Evolutionary conservation across 2,888 invertebrate species (phyloP).

Genomic region (Meiosimyza decipiens): DNA sequence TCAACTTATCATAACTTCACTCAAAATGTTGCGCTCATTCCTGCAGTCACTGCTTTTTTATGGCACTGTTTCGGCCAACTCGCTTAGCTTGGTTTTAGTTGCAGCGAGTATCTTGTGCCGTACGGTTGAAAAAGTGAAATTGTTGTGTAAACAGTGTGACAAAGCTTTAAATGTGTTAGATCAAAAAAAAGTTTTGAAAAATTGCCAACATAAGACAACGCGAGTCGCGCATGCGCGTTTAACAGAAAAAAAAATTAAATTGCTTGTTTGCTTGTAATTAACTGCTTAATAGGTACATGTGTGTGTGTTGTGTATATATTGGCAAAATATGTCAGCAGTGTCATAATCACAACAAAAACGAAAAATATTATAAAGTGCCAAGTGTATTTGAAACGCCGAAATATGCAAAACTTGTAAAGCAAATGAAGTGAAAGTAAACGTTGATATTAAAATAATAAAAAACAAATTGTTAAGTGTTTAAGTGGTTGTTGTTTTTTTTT

Average conservation of each 20-base stretch:
- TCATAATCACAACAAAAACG: slow-evolving; percentile 23
- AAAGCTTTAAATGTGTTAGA: not conserved
- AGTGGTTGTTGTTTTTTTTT: too few relatives aligned
- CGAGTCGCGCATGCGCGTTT: too few relatives aligned
- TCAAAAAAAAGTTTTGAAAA: not conserved
- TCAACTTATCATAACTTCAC: not conserved
- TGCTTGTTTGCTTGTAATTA: slow-evolving; percentile 4
- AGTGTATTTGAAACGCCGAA: slow-evolving; percentile 10
- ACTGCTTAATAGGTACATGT: not conserved
- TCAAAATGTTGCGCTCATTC: not conserved
- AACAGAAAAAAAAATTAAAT: not conserved
- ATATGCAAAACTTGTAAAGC: not conserved
- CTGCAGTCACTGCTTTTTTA: not conserved
- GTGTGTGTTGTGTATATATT: not conserved
- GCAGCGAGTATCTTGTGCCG: slow-evolving; percentile 14
- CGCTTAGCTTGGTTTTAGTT: slow-evolving; percentile 9
- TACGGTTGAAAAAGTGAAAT: slow-evolving; percentile 19
- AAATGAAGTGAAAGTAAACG: slow-evolving; percentile 20
- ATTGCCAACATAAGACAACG: not conserved
- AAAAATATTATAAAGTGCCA: not conserved
- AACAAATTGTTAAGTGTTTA: too few relatives aligned
- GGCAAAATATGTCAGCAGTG: slow-evolving; percentile 28
- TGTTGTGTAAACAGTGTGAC: not conserved
- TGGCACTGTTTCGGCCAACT: not conserved
- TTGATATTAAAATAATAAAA: too few relatives aligned